Base-by-base conservation (phyloP, 1,140 invertebrate species). In the Bombus breviceps region DNA sequence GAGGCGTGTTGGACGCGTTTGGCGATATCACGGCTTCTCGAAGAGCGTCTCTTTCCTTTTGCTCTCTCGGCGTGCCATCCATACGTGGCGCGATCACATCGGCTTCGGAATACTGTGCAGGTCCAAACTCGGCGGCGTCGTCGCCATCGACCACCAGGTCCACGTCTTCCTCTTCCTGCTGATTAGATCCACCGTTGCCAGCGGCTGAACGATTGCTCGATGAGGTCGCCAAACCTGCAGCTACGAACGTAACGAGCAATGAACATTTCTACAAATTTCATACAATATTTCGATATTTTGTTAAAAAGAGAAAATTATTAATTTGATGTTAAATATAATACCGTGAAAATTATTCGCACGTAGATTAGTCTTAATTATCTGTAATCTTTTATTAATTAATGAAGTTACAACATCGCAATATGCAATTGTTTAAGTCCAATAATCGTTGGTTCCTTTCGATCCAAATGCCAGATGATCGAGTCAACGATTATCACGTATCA, bases 91-190 rank as follows among this genome's bases (percentile, higher is more conserved):
- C 91, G 43, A 97, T 96, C 28, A 98, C 97, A 95, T 98, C 97
- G 1, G 96, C 96, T 86, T 98, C 97, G 39, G 97, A 97, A 92
- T 98, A 99, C 94, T 99, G 98, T 22, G 97, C 95, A 13, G 97
- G 97, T 2, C 98, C 98, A 92, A 98, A 99, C 57, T 97, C 96
- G 47, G 97, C 96, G 0, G 96, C 96, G 79, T 97, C 97, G 93
- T 97, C 97, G 3, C 97, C 97, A 91, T 98, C 97, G 3, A 97
- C 97, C 88, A 97, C 97, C 39, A 98, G 94, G 90, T 98, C 97
- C 53, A 97, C 97, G 85, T 98, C 97, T 87, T 99, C 98, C 86
- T 98, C 98, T n/a, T 96, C 96, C 2, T 93, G 92, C 10, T 94
- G 92, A n/a, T 92, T 75, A 92, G 96, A 10, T 95, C 96, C 83